Evolutionary conservation across 2,888 invertebrate genomes (phyloP).

Genomic region (Neocrepidodera transversa): DNA sequence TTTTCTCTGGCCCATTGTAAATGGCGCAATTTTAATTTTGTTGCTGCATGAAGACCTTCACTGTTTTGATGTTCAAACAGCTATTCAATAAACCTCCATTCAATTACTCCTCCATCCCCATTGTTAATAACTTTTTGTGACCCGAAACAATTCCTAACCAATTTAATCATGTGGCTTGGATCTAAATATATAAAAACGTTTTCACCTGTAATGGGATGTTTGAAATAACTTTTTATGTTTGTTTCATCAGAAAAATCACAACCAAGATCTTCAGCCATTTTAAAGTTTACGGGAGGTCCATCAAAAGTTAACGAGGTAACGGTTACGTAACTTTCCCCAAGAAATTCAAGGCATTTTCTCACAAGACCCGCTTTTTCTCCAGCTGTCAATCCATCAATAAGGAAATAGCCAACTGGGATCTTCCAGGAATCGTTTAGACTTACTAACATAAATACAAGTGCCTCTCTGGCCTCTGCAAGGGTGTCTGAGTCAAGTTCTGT

Average conservation of each 20-base stretch:
- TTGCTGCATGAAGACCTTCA: constrained; percentile 35
- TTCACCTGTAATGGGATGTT: constrained; percentile 3
- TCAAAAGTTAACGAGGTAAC: constrained; percentile 43
- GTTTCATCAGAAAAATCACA: constrained; percentile 31
- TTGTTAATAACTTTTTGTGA: constrained; percentile 25
- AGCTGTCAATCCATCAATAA: constrained; percentile 34
- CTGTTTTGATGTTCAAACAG: no score
- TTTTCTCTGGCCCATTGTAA: no score
- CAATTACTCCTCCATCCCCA: no score
- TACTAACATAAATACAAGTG: no score
- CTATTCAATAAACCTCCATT: no score
- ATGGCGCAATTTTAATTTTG: no score
- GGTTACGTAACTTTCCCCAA: constrained; percentile 33
- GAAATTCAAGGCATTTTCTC: constrained; percentile 29
- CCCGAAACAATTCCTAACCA: constrained; percentile 35
- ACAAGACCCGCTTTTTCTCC: constrained; percentile 33
- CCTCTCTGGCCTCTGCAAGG: no score
- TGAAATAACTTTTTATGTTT: no score
- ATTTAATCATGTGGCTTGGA: constrained; percentile 34
- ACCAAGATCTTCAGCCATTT: constrained; percentile 35
- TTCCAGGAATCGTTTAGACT: constrained; percentile 41
- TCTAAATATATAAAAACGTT: constrained; percentile 30
- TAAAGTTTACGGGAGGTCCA: constrained; percentile 32
- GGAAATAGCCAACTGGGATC: constrained; percentile 43
- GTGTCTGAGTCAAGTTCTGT: no score